phyloP scores from a whole-genome alignment of 1,140 invertebrate species.

The Sesamia nonagrioides region DNA sequence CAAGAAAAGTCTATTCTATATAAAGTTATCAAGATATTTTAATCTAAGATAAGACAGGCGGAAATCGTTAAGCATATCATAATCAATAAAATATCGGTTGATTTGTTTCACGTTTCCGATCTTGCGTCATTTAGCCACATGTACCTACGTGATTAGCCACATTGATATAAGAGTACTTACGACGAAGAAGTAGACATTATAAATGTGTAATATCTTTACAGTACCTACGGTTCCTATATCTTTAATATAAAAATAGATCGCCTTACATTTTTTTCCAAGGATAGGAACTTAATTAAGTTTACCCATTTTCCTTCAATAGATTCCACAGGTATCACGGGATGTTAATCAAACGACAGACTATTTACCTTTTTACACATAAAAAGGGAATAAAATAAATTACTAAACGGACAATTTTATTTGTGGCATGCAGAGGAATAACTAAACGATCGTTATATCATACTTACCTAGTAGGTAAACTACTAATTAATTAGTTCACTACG shows the following conservation, averaged over 20 bases:
- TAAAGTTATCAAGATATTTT: background rate
- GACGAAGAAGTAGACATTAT: no score
- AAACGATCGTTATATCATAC: background rate
- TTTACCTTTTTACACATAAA: background rate
- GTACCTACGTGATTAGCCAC: background rate
- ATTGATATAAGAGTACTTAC: no score
- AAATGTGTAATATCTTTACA: no score
- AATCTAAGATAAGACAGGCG: constrained; percentile 2
- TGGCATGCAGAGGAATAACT: background rate
- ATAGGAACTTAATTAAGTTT: background rate
- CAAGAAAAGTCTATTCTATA: no score
- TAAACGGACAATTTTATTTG: background rate
- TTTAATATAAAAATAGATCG: background rate
- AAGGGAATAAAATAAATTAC: background rate
- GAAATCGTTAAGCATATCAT: constrained; percentile 16
- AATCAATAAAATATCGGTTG: constrained; percentile 12
- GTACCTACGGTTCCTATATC: no score
- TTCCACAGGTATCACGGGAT: background rate
- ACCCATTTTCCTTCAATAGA: background rate
- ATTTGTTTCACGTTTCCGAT: constrained; percentile 24
- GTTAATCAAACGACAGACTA: background rate
- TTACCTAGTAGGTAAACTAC: constrained; percentile 3
- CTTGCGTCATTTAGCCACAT: background rate
- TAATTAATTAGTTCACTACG: constrained; percentile 14
- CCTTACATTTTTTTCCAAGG: background rate